Base-by-base conservation (phyloP, 1,140 invertebrate species). In the Nasonia vitripennis region DNA sequence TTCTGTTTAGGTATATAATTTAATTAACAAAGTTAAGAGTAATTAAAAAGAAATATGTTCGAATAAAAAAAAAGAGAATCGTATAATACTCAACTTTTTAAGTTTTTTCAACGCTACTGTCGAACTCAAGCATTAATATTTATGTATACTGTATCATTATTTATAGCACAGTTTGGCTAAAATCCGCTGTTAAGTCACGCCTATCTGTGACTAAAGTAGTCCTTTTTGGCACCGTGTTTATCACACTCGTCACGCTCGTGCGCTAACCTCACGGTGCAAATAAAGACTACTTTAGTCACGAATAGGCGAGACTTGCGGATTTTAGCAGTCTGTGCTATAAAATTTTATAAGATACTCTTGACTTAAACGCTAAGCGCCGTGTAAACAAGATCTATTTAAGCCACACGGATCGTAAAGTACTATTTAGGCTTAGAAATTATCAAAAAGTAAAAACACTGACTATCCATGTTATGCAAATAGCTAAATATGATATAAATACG, bases 401-500 rank as follows among this genome's bases (percentile, higher is more conserved):
- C 27, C 27, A 27, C 27, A 27, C 27, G 27, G 27, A 27, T 27
- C 1, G 27, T 27, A 27, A 27, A 1, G 27, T 27, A 27, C 27
- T 27, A 27, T 27, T n/a, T 62, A 62, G 55, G 55, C 55, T 62
- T 62, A n/a, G 17, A 62, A 62, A 62, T 6, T 62, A n/a, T 62
- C 14, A 62, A 62, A 62, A 17, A 17, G 20, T 62, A n/a, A 17
- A 62, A 62, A n/a, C 55, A 62, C 20, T n/a, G 20, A 62, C 55
- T 20, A 62, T 20, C 55, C 17, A 62, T 62, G 55, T 62, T 62
- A 0, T n/a, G 55, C 55, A n/a, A 62, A 62, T 62, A 62, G 55
- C 55, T 20, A 62, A 62, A 62, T 62, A 62, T 62, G 55, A 62
- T 62, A 62, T 62, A n/a, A 62, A 62, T 62, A 62, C 55, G 55